Conservation (phyloP, 2,113 vertebrate species). For the Burhinus bistriatus region DNA sequence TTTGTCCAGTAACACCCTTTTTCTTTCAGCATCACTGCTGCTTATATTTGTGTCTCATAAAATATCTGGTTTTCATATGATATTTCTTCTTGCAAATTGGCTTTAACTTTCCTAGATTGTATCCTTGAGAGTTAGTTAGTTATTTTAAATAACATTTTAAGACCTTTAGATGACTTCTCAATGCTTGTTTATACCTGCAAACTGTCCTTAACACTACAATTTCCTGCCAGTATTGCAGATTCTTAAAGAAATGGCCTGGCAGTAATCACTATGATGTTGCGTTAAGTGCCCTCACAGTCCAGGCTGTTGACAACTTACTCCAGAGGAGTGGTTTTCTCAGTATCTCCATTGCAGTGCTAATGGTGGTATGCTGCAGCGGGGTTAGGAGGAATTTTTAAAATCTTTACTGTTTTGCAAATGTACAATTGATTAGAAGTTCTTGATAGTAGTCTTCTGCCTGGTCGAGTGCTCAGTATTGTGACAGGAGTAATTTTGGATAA, state of each 20-base stretch:
- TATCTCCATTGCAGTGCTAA: background rate
- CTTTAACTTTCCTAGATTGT: background rate
- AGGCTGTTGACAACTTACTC: background rate
- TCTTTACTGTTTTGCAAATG: background rate
- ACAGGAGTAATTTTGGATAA: background rate
- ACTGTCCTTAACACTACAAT: background rate
- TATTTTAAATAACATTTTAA: background rate
- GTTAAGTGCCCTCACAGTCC: background rate
- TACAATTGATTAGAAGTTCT: background rate
- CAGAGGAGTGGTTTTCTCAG: background rate
- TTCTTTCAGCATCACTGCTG: background rate
- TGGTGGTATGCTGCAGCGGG: background rate
- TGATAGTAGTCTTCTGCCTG: background rate
- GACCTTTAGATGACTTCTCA: background rate
- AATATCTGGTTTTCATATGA: background rate
- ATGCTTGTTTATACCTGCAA: background rate
- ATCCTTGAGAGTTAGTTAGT: background rate
- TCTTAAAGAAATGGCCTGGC: background rate
- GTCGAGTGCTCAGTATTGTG: background rate
- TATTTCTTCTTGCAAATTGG: background rate
- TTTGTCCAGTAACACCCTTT: background rate
- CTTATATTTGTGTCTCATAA: background rate
- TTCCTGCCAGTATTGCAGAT: background rate
- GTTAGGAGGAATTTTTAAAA: background rate
- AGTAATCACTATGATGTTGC: background rate